phyloP scores from a whole-genome alignment of 2,888 invertebrate species.

The Petrolisthes manimaculis region DNA sequence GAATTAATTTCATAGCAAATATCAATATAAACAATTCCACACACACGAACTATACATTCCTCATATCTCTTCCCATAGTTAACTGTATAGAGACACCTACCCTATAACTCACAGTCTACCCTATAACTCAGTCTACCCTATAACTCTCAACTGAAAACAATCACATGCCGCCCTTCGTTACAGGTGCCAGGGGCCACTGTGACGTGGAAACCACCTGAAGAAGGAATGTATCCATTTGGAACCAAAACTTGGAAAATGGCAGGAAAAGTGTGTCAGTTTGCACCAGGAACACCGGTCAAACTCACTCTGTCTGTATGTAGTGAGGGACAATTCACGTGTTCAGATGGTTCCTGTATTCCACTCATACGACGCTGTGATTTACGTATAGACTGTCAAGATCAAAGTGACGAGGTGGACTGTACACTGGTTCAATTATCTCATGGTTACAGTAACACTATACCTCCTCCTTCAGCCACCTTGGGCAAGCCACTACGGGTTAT shows the following conservation, averaged over 20 bases:
- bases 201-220: slow-evolving; percentile 28
- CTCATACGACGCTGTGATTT: slow-evolving; percentile 50
- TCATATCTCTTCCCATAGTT: not conserved
- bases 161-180: not conserved
- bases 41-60: too few relatives aligned
- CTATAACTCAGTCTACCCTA: not conserved
- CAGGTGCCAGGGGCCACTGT: slow-evolving; percentile 27
- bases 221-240: slow-evolving; percentile 58
- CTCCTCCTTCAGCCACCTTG: slow-evolving; percentile 38
- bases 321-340: slow-evolving; percentile 49
- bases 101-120: too few relatives aligned
- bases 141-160: not conserved
- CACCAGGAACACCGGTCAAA: slow-evolving; percentile 18
- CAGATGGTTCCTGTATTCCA: slow-evolving; percentile 57
- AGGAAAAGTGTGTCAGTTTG: slow-evolving; percentile 39
- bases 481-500: slow-evolving; percentile 18
- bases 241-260: slow-evolving; percentile 46
- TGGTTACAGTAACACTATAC: slow-evolving; percentile 54
- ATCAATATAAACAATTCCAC: too few relatives aligned
- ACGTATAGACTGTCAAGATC: slow-evolving; percentile 54
- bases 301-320: slow-evolving; percentile 55
- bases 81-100: too few relatives aligned
- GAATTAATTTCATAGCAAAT: too few relatives aligned
- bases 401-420: slow-evolving; percentile 55
- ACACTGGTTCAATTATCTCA: slow-evolving; percentile 37